phyloP scores from a whole-genome alignment of 2,888 invertebrate species.

The Frankliniella fusca region DNA sequence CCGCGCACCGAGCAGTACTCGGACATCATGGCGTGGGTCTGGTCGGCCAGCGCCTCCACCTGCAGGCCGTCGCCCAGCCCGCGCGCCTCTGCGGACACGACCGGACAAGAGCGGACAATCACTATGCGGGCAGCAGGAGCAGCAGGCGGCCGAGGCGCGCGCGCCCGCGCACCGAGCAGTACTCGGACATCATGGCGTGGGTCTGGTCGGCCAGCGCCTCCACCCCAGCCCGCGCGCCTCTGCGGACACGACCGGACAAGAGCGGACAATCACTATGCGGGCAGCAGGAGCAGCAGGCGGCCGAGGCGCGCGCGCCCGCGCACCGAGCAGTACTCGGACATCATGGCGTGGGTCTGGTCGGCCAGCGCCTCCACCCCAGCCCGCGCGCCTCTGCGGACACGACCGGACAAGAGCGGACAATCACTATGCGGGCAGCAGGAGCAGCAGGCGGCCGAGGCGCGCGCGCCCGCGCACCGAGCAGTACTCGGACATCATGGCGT shows the following conservation, averaged over 20 bases:
- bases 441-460: conserved; percentile 68
- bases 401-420: too few relatives aligned
- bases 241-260: conserved; percentile 46
- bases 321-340: conserved; percentile 65
- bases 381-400: conserved; percentile 57
- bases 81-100: conserved; percentile 54
- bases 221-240: conserved; percentile 61
- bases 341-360: conserved; percentile 73
- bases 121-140: conserved; percentile 64
- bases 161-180: conserved; percentile 54
- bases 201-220: conserved; percentile 76
- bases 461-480: conserved; percentile 52
- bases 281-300: conserved; percentile 67
- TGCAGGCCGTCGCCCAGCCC: conserved; percentile 59
- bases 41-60: conserved; percentile 70
- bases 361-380: conserved; percentile 65
- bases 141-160: conserved; percentile 69
- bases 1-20: conserved; percentile 58
- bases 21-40: conserved; percentile 70
- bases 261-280: too few relatives aligned
- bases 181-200: conserved; percentile 69
- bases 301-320: conserved; percentile 61
- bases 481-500: conserved; percentile 71
- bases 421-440: conserved; percentile 70
- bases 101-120: not conserved